phyloP scores from a whole-genome alignment of 2,113 vertebrate genomes.

The Hymenochirus boettgeri region DNA sequence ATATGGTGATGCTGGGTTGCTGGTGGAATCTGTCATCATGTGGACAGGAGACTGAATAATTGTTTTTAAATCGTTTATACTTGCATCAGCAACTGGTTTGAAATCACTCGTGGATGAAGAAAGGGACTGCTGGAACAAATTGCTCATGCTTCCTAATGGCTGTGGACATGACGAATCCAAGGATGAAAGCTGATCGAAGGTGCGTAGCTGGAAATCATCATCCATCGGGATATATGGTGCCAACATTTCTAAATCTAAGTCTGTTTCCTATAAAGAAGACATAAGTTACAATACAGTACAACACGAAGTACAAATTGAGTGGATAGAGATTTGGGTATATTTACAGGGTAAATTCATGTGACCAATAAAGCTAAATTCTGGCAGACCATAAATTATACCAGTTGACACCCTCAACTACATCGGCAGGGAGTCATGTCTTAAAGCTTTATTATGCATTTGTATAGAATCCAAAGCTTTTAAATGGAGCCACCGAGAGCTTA shows the following conservation, averaged over 20 bases:
- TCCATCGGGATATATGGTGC: conserved; percentile 98
- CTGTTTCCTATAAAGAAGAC: conserved; percentile 70
- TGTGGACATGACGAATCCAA: conserved; percentile 60
- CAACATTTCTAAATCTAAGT: conserved; percentile 93
- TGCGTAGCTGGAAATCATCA: conserved; percentile 91
- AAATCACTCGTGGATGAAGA: conserved; percentile 50
- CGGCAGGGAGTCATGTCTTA: no score
- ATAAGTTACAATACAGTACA: no score
- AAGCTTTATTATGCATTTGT: no score
- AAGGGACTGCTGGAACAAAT: conserved; percentile 47
- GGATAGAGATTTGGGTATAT: no score
- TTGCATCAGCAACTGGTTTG: conserved; percentile 50
- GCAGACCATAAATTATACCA: no score
- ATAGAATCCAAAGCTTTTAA: no score
- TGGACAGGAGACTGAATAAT: conserved; percentile 60
- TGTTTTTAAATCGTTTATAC: conserved; percentile 55
- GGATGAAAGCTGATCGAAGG: conserved; percentile 72
- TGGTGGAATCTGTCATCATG: conserved; percentile 53
- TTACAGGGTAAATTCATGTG: no score
- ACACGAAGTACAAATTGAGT: no score
- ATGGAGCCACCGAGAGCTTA: no score
- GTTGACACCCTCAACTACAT: no score
- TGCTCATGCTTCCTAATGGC: conserved; percentile 40
- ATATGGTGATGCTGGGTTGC: conserved; percentile 64
- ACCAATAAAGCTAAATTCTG: no score